Base-by-base conservation (phyloP, 2,888 invertebrate genomes). In the Dioctria rufipes region DNA sequence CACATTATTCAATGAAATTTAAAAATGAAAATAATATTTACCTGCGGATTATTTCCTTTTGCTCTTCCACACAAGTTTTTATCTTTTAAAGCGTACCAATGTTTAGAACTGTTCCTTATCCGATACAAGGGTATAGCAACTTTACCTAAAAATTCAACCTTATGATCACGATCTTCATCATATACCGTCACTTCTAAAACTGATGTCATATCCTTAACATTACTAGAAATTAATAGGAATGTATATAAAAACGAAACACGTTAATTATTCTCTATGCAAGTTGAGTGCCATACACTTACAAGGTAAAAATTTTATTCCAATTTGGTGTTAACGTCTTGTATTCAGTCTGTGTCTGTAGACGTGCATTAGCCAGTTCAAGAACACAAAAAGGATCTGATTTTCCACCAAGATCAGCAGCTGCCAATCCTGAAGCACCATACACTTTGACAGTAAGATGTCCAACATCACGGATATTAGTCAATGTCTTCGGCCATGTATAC, bases 371-470 rank as follows among this genome's bases (percentile, higher is more conserved):
- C 83, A 99, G 90, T 88, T 99, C 98, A 37, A 99, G 89, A 0
- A 99, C 98, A 89, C 98, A 98, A 90, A 99, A 99, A 0, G 99
- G 99, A 90, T 99, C 99, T 67, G 98, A 98, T 88, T 99, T 99
- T 3, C 98, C 98, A 0, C 98, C 98, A 60, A 99, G 91, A 88
- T 99, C 99, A 0, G 98, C 98, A 0, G 98, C 95, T 0, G 96
- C 96, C 42, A 99, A 90, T 2, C 97, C 98, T n/a, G 91, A 92
- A 25, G 94, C 94, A 51, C 93, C 92, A 87, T 93, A 95, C 3
- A 98, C 98, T 90, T 98, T 98, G 0, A 98, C 97, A 37, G 96
- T 96, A 0, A 99, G 91, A 91, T 97, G 96, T 0, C 99, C 99
- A 2, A 99, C 95, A 86, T 99, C 98, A 83, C 94, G 91, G 0